Evolutionary conservation across 2,888 invertebrate species (phyloP).

Genomic region (Drosophila ezoana): DNA sequence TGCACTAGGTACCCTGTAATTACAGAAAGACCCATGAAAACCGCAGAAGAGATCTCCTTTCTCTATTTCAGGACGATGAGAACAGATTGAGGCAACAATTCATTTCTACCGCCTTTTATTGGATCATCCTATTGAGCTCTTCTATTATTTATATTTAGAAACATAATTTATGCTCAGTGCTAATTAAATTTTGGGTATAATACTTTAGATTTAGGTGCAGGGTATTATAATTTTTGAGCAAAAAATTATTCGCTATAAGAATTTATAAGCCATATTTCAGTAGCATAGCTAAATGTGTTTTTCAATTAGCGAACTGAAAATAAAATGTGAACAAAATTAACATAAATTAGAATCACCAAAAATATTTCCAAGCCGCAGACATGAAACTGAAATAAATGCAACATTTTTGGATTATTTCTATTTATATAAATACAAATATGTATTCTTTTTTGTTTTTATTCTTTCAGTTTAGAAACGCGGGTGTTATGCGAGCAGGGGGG

Average conservation of each 20-base stretch:
- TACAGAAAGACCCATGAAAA: background rate
- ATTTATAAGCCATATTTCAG: constrained; percentile 1
- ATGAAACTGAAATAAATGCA: constrained; percentile 55
- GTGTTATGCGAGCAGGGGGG: background rate
- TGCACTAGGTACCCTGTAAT: background rate
- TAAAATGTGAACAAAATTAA: constrained; percentile 54
- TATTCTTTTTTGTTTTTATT: constrained; percentile 4
- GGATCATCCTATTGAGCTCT: too few species aligned
- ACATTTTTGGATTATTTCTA: constrained; percentile 24
- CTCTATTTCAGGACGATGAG: too few species aligned
- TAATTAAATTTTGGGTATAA: too few species aligned
- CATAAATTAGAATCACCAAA: constrained; percentile 62
- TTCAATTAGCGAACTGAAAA: constrained; percentile 49
- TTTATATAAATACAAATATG: constrained; percentile 8
- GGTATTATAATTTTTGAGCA: background rate
- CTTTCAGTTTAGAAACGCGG: constrained; percentile 15
- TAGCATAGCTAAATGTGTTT: constrained; percentile 32
- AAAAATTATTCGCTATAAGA: background rate
- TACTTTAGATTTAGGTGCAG: too few species aligned
- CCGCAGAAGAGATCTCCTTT: background rate
- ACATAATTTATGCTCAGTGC: too few species aligned
- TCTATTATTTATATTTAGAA: too few species aligned
- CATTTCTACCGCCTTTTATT: too few species aligned
- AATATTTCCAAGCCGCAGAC: constrained; percentile 52
- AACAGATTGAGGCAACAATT: too few species aligned